These are phyloP conservation scores for Anoncus sp. DNA, from an alignment of 2,888 invertebrate species.

Conservation along the genomic window DNA sequence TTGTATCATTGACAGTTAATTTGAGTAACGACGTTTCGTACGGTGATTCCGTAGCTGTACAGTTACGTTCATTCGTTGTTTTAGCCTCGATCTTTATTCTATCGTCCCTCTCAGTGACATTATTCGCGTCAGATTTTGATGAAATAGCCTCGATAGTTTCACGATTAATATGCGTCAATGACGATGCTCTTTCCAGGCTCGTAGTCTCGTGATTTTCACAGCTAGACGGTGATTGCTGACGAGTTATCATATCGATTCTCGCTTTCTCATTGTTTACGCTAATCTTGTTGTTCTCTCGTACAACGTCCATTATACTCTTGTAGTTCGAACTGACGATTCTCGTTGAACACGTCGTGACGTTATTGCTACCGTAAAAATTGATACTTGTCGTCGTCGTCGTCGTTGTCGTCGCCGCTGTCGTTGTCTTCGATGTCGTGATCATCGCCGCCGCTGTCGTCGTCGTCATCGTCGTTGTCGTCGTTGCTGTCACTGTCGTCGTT, in stretches of 20 bases:
- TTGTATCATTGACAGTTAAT: conserved; percentile 72
- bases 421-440: conserved; percentile 34
- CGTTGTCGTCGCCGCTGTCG: conserved; percentile 49
- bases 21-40: conserved; percentile 76
- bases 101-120: conserved; percentile 64
- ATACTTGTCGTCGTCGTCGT: conserved; percentile 59
- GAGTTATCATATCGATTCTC: conserved; percentile 62
- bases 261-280: conserved; percentile 70
- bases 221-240: conserved; percentile 63
- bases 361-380: conserved; percentile 68
- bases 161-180: conserved; percentile 39
- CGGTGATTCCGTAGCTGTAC: conserved; percentile 71
- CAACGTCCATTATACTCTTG: conserved; percentile 64
- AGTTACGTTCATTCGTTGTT: conserved; percentile 67
- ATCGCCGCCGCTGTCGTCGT: conserved; percentile 53
- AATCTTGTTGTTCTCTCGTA: conserved; percentile 68
- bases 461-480: conserved; percentile 45
- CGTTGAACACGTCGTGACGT: conserved; percentile 40
- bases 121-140: conserved; percentile 18
- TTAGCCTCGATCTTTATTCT: conserved; percentile 68
- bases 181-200: conserved; percentile 53
- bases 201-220: conserved; percentile 1
- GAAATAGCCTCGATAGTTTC: conserved; percentile 42
- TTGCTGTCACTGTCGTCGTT: conserved; percentile 47
- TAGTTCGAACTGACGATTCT: conserved; percentile 61